Evolutionary conservation across 2,888 invertebrate species (phyloP), one percentile per base, ranked within the genome.

Genomic region (Drosophila leonis): DNA sequence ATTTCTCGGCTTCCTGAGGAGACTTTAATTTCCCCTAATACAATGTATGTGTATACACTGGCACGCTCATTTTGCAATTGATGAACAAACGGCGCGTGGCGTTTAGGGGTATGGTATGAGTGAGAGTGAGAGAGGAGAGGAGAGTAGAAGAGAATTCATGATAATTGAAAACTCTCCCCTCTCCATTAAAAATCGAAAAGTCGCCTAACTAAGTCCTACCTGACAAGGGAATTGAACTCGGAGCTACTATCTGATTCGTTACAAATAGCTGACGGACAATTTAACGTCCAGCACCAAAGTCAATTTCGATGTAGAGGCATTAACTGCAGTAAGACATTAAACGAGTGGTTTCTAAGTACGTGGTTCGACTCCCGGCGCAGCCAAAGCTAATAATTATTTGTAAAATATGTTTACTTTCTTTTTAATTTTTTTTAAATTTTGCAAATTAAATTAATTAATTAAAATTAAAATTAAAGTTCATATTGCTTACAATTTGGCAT

Each of bases 1-100:
- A 61, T 70, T 56, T 57, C 69, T 18, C 64, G 77, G 83, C 83
- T 82, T 83, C 82, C 82, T 82, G 65, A 77, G 67, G 72, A 82
- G 72, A 82, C 9, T 49, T 65, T 78, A 66, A 73, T 82, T 20
- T 82, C 57, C 82, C 82, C 78, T 51, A n/a, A 12, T n/a, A n/a
- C 37, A 57, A 57, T 71, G 70, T 76, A 72, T 64, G 9, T 65
- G 35, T 48, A 65, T 63, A 74, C 64, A 75, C 57, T 82, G 74
- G 82, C 83, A 79, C 79, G 42, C 76, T 64, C 64, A 65, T 55
- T 65, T 64, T 80, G 76, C 61, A 63, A 61, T 65, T 56, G 31
- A 52, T 51, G 65, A 27, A 51, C 67, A 75, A 72, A 73, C 54
- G 68, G 71, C 70, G 82, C 78, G 82, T 82, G 82, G 82, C 82